Evolutionary conservation across 2,888 invertebrate species (phyloP), one percentile per base, ranked within the genome.

Genomic region (Trachelus tabidus): DNA sequence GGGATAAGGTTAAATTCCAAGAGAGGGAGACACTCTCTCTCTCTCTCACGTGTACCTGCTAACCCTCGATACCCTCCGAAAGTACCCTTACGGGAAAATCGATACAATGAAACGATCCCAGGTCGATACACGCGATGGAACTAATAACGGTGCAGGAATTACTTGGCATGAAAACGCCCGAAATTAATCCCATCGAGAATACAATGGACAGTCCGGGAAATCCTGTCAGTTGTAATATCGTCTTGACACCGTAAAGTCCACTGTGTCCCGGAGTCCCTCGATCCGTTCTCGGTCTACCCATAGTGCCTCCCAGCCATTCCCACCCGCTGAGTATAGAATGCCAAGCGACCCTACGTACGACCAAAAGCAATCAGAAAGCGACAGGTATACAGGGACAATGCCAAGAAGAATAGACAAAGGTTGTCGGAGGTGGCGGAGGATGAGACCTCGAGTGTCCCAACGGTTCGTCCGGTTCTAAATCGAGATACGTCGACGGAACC

Each of bases 401-500:
- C 56, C 56, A 15, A 56, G 23, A 56, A 56, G 56, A 56, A 56
- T 56, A 56, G 56, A 15, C 56, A 56, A 56, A 23, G 56, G 23
- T 23, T 56, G 56, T 56, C 23, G 56, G 56, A 23, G 56, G 56
- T 56, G 56, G 23, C 9, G 56, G 56, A 56, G 56, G 56, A 56
- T 23, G 56, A 23, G 56, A 56, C 56, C 56, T 56, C 56, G 56
- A 56, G 56, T 23, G 56, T 56, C 56, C 56, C 56, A 23, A 56
- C 56, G 56, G 56, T 56, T 56, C 23, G 56, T 56, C 56, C 56
- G 56, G 23, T 56, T 56, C 81, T 82, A 81, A 82, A 81, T 81
- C 81, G 80, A 80, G 82, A 79, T 73, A 31, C 73, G 69, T 78
- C 9, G 73, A 73, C 73, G 79, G 81, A 82, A 81, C 80, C 78